Conservation (phyloP, 1,140 invertebrate genomes). For the Temnothorax nylanderi region DNA sequence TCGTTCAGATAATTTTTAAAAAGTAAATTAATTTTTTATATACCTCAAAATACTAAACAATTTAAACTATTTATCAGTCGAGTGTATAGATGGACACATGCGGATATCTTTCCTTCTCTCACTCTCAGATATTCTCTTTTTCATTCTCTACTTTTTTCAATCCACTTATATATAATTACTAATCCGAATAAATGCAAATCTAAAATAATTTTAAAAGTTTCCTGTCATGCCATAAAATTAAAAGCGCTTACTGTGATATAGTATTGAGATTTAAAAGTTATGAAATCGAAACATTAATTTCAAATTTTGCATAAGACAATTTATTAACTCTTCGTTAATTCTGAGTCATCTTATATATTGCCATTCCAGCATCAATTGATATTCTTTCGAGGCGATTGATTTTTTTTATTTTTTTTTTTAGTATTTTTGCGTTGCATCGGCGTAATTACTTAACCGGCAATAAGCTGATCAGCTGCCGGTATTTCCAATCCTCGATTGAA, state of each 20-base stretch:
- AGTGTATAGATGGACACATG: too few relatives aligned
- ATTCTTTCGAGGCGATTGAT: background rate
- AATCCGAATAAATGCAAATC: background rate
- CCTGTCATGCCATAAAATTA: background rate
- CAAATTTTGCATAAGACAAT: background rate
- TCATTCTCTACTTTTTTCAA: background rate
- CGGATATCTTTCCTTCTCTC: background rate
- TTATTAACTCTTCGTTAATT: background rate
- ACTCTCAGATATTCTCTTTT: background rate
- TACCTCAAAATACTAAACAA: too few relatives aligned
- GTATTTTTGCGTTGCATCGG: too few relatives aligned
- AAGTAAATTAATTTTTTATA: too few relatives aligned
- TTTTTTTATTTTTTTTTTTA: too few relatives aligned
- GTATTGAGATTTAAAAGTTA: background rate
- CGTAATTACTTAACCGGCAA: conserved; percentile 49
- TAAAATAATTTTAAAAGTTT: conserved; percentile 3
- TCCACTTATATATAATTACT: conserved; percentile 16
- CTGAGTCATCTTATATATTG: background rate
- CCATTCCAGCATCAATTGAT: background rate
- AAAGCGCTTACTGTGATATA: background rate
- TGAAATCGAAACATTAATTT: background rate
- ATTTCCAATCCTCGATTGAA: conserved; percentile 54
- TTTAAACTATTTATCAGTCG: too few relatives aligned
- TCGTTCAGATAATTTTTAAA: too few relatives aligned
- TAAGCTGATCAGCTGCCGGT: background rate